Evolutionary conservation across 2,113 vertebrate species (phyloP).

Genomic region (Ctenodactylus gundi): DNA sequence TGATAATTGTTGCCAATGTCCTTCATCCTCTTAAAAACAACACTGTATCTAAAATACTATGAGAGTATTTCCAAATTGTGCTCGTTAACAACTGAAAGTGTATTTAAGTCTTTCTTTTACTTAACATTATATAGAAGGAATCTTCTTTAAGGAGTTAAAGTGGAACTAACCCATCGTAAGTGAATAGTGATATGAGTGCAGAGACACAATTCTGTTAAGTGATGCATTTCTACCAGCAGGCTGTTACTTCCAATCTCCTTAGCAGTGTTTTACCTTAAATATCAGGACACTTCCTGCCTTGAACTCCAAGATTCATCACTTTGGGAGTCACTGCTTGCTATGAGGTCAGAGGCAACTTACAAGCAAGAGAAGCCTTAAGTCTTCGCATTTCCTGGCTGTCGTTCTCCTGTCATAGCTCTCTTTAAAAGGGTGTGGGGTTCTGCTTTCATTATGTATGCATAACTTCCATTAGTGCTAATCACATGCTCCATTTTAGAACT

Average conservation of each 20-base stretch:
- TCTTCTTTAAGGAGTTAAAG: not conserved
- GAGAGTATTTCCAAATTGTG: not conserved
- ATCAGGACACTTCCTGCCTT: constrained; percentile 17
- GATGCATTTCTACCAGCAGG: not conserved
- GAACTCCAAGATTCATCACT: constrained; percentile 28
- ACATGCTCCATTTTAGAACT: constrained; percentile 73
- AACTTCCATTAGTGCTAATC: constrained; percentile 79
- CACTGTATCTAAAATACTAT: not conserved
- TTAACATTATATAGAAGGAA: constrained; percentile 29
- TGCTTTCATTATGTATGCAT: constrained; percentile 75
- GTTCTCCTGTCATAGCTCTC: constrained; percentile 60
- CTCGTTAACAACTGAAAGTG: constrained; percentile 11
- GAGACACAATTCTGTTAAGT: not conserved
- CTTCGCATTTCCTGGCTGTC: constrained; percentile 53
- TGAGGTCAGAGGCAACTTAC: not conserved
- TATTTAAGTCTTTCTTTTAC: not conserved
- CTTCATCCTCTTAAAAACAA: not conserved
- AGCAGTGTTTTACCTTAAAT: constrained; percentile 45
- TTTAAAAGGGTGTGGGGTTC: constrained; percentile 70
- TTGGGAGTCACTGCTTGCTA: constrained; percentile 20
- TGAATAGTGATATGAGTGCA: constrained; percentile 28
- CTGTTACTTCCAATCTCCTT: not conserved
- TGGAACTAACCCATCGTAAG: not conserved
- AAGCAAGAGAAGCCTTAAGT: constrained; percentile 41
- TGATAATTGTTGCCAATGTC: not conserved